Base-by-base conservation (phyloP, 1,140 invertebrate genomes). In the Drosophila pectinifera region DNA sequence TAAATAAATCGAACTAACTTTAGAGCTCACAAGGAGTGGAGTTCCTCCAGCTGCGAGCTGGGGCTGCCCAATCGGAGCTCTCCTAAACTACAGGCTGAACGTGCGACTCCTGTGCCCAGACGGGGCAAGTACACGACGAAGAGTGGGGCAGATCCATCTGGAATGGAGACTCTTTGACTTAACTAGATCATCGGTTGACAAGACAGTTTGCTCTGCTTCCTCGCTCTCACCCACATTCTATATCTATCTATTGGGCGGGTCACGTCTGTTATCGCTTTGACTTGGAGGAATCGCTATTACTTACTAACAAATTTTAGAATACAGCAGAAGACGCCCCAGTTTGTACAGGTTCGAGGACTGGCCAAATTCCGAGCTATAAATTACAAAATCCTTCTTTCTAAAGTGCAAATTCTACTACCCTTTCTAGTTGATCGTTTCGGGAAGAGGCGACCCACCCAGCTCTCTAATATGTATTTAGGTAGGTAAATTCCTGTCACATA, bases 1-100 rank as follows among this genome's bases (percentile, higher is more conserved):
- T 61, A 78, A 77, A 77, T 78, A 63, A 55, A 76, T 68, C 36
- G 41, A 65, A 64, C 39, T 38, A 46, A 39, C 48, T 46, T 42
- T 67, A 13, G 16, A 16, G 61, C 38, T 34, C 36, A 31, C 16
- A 34, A 6, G 18, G 36, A 13, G 16, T 34, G 16, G 34, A 54
- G 45, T 24, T 10, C 2, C 4, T 49, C 36, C 20, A 24, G 20
- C 18, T 7, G 7, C 14, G 18, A 63, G 13, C 42, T 6, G 31
- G 14, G 28, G n/a, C 31, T 16, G 16, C 18, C 31, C 13, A 46
- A 46, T 43, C 16, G 20, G 26, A 63, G 31, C 22, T 34, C 18
- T 59, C 22, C 16, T 38, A 13, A 16, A 39, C 22, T 62, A 31
- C 16, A 34, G 28, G 63, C 48, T 62, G 45, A 48, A 24, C 28